These are phyloP conservation scores for Chionomys nivalis DNA, from an alignment of 2,113 vertebrate genomes.

Conservation along the genomic window DNA sequence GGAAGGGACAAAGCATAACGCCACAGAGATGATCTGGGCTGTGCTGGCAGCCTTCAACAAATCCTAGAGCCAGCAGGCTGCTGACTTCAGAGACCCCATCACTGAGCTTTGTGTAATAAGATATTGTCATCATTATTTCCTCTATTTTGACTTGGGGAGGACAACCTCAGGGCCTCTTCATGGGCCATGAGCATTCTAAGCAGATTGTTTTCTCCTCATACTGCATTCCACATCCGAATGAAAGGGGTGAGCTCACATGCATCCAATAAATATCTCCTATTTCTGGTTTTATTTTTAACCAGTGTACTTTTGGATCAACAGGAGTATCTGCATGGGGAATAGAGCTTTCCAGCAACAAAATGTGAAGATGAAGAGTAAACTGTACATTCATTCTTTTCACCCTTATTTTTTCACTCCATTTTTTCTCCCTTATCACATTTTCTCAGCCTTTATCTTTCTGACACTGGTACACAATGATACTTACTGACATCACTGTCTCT, in stretches of 20 bases:
- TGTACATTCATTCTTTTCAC: slow-evolving; percentile 57
- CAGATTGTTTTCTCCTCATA: slow-evolving; percentile 24
- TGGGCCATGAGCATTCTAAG: slow-evolving; percentile 7
- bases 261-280: background rate
- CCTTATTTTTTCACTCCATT: slow-evolving; percentile 29
- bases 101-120: slow-evolving; percentile 55
- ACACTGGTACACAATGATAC: slow-evolving; percentile 32
- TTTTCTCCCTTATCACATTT: slow-evolving; percentile 55
- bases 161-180: slow-evolving; percentile 48
- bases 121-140: slow-evolving; percentile 38
- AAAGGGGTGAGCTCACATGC: background rate
- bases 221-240: slow-evolving; percentile 5
- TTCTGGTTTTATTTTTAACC: slow-evolving; percentile 42
- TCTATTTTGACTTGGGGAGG: slow-evolving; percentile 48
- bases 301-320: slow-evolving; percentile 50
- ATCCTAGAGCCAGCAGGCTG: slow-evolving; percentile 77
- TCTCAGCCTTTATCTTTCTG: slow-evolving; percentile 50
- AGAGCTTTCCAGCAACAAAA: slow-evolving; percentile 30
- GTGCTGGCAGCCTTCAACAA: slow-evolving; percentile 91
- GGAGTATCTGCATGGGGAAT: background rate
- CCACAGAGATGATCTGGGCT: slow-evolving; percentile 91
- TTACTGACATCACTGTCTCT: slow-evolving; percentile 38
- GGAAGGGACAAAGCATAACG: slow-evolving; percentile 84
- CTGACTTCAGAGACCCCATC: slow-evolving; percentile 56
- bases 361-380: slow-evolving; percentile 58